Percentiles rank a stretch among this genome's conserved stretches.
phyloP scores from a whole-genome alignment of 2,888 invertebrate genomes.

The Platypus cylindrus region DNA sequence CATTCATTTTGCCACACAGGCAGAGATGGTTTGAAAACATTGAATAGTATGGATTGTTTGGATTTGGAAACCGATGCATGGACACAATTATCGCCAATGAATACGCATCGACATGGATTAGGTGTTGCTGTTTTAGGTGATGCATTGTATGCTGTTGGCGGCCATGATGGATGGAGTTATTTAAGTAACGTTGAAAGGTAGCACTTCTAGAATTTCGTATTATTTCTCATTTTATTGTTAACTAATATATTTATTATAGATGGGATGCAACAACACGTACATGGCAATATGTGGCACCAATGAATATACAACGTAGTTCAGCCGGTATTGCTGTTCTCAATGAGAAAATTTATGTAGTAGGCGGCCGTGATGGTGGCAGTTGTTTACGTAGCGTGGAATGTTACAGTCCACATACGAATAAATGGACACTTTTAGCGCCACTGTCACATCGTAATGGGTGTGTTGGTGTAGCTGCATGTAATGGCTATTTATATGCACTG shows the following conservation, averaged over 20 bases:
- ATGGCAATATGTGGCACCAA: conserved; percentile 84
- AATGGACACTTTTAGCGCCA: conserved; percentile 75
- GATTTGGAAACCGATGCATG: conserved; percentile 71
- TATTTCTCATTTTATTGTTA: not conserved
- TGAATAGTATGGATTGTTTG: conserved; percentile 86
- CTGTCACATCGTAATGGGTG: conserved; percentile 54
- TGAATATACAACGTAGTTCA: conserved; percentile 79
- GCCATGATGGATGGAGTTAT: conserved; percentile 93
- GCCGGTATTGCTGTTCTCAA: conserved; percentile 83
- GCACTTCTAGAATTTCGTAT: conserved; percentile 4
- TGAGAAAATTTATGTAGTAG: conserved; percentile 78
- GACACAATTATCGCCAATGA: conserved; percentile 77
- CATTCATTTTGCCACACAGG: too few species aligned
- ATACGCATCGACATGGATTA: conserved; percentile 72
- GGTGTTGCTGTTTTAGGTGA: conserved; percentile 69
- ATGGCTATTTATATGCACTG: conserved; percentile 80
- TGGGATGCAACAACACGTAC: conserved; percentile 82
- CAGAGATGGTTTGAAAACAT: conserved; percentile 82
- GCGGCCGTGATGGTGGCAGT: conserved; percentile 83
- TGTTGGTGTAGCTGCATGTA: conserved; percentile 77
- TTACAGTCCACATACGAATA: conserved; percentile 58
- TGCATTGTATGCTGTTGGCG: conserved; percentile 88
- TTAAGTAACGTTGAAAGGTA: conserved; percentile 79
- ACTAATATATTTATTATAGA: conserved; percentile 29
- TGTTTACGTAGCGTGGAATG: conserved; percentile 85